Conservation (phyloP, 2,113 vertebrate genomes). For the Synodontis membranacea region DNA sequence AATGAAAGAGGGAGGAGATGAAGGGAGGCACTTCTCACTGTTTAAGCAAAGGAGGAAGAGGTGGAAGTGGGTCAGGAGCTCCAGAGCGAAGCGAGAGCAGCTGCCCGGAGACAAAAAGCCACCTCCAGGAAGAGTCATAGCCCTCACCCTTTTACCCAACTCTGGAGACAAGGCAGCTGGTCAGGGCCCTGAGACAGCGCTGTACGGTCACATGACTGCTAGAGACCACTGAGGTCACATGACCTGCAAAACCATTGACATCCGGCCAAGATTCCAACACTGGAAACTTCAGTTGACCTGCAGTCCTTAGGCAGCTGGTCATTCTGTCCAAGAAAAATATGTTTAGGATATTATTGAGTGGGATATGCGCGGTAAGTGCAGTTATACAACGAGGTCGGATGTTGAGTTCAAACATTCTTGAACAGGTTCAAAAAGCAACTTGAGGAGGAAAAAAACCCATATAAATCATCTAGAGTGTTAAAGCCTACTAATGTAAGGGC, state of each 20-base stretch:
- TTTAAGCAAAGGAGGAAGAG: slow-evolving; percentile 60
- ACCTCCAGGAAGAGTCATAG: slow-evolving; percentile 55
- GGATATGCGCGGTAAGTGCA: slow-evolving; percentile 27
- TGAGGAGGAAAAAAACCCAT: background rate
- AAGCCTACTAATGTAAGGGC: background rate
- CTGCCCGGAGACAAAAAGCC: slow-evolving; percentile 63
- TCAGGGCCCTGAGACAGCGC: slow-evolving; percentile 59
- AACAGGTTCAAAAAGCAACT: background rate
- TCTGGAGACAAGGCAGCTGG: slow-evolving; percentile 65
- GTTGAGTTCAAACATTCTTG: slow-evolving; percentile 9
- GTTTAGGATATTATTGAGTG: slow-evolving; percentile 2
- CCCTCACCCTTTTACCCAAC: slow-evolving; percentile 48
- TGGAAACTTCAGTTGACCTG: slow-evolving; percentile 44
- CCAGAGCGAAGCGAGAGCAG: slow-evolving; percentile 73
- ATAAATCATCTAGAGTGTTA: background rate
- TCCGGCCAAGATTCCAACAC: slow-evolving; percentile 20
- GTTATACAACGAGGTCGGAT: slow-evolving; percentile 22
- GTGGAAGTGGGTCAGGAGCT: slow-evolving; percentile 74
- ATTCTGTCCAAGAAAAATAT: slow-evolving; percentile 33
- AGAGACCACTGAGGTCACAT: slow-evolving; percentile 38
- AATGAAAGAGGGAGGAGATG: slow-evolving; percentile 40
- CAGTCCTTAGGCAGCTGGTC: slow-evolving; percentile 44
- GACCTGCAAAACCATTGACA: slow-evolving; percentile 31
- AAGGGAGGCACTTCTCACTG: slow-evolving; percentile 56
- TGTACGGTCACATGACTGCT: slow-evolving; percentile 36